Evolutionary conservation across 2,113 vertebrate species (phyloP).

Genomic region (Zosterops hypoxanthus): DNA sequence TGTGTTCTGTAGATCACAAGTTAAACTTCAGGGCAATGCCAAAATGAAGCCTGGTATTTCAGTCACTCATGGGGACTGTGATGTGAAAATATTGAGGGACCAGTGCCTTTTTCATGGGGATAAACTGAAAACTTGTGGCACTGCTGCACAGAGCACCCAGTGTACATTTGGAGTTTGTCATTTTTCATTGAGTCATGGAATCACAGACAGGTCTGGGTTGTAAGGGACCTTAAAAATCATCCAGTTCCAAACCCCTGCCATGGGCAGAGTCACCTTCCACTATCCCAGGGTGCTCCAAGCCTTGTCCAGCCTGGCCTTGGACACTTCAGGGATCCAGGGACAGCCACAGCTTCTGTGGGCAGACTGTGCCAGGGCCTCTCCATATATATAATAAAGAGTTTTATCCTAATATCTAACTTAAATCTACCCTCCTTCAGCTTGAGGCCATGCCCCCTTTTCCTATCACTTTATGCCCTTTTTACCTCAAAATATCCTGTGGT

Average conservation of each 20-base stretch:
- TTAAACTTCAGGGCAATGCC: background rate
- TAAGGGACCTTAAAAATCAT: background rate
- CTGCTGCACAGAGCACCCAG: background rate
- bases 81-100: background rate
- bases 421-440: background rate
- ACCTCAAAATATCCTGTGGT: background rate
- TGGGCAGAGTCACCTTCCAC: background rate
- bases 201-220: background rate
- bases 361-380: rapidly evolving
- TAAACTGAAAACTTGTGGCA: background rate
- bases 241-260: background rate
- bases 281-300: rapidly evolving
- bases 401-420: background rate
- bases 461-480: background rate
- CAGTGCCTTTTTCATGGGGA: background rate
- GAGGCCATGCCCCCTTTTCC: background rate
- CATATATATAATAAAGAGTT: background rate
- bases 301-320: rapidly evolving
- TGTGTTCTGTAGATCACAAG: background rate
- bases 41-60: background rate
- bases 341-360: background rate
- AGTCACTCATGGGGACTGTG: background rate
- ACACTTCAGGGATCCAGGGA: background rate
- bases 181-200: background rate
- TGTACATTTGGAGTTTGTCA: background rate